A percentile compares a stretch with the other conserved stretches of the same genome.
These are phyloP conservation scores for Scaptomyza caliginosa DNA, from an alignment of 2,888 invertebrate genomes.

Conservation along the genomic window DNA sequence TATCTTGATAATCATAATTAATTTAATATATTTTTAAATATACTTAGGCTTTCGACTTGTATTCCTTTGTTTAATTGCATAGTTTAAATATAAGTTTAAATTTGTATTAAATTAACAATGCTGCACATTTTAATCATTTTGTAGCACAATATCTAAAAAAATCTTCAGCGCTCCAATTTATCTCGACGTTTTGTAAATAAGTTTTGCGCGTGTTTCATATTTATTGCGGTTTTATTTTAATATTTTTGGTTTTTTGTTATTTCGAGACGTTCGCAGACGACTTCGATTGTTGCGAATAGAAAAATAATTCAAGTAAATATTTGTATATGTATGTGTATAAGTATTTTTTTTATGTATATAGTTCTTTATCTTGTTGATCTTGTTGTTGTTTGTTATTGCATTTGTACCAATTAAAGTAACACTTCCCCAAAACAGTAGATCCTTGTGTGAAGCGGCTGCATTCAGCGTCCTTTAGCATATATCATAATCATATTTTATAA, in stretches of 20 bases:
- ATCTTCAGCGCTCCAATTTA: conserved; percentile 61
- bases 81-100: conserved; percentile 29
- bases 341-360: conserved; percentile 68
- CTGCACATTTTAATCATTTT: conserved; percentile 37
- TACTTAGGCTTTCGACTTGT: conserved; percentile 53
- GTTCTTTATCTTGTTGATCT: conserved; percentile 44
- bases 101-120: conserved; percentile 55
- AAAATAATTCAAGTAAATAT: conserved; percentile 77
- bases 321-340: conserved; percentile 74
- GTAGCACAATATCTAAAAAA: conserved; percentile 70
- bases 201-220: conserved; percentile 47
- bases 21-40: conserved; percentile 46
- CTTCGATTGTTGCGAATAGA: conserved; percentile 73
- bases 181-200: conserved; percentile 66
- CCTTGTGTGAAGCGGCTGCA: conserved; percentile 26
- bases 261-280: conserved; percentile 35
- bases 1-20: conserved; percentile 29
- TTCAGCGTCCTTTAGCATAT: conserved; percentile 21
- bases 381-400: conserved; percentile 60
- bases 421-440: conserved; percentile 24
- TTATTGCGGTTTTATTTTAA: conserved; percentile 18
- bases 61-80: conserved; percentile 29
- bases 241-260: conserved; percentile 28
- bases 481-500: conserved; percentile 23
- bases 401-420: conserved; percentile 77